Base-by-base conservation (phyloP, 2,113 vertebrate species). In the Platichthys stellatus region DNA sequence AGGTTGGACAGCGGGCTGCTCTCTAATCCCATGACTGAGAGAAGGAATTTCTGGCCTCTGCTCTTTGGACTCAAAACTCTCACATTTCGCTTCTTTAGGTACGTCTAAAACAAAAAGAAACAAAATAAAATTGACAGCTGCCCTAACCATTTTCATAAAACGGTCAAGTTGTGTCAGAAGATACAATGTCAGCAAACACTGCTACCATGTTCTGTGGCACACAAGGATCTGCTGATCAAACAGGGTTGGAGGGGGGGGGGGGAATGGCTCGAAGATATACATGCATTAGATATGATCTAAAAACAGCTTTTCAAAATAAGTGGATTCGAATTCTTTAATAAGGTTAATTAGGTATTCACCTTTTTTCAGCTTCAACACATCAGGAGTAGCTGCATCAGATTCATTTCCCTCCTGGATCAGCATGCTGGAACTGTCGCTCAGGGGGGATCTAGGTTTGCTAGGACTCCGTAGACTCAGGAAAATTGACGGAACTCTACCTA, bases 401-500 rank as follows among this genome's bases (percentile, higher is more conserved):
- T 94, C 92, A 85, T 95, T 97, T 77, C 91, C 93, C 56, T 97
- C 96, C 63, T 96, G 94, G 89, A 89, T 88, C 60, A 94, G 91
- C 62, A 90, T 81, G 63, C 94, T 94, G 43, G 95, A 96, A 83
- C 94, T 96, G 71, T 98, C 95, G 69, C 96, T 94, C 63, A 97
- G 94, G 0, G 96, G 97, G 17, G 95, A 92, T 49, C 95, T 94
- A 63, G 92, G 81, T 92, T 97, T 97, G 84, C 74, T 93, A 23
- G 93, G 84, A 85, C 91, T 96, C 86, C 94, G 91, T 80, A 94
- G 94, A 87, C 87, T 89, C 81, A 90, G 94, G 81, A 95, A 91
- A 88, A 94, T 91, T 58, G 95, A 87, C 63, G 95, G 95, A 51
- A 90, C 90, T 62, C 90, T 87, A 84, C 90, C 93, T 12, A 89